Percentiles rank a stretch among this genome's conserved stretches.
Conservation (phyloP, 2,888 invertebrate species). For the Apoderus coryli region DNA sequence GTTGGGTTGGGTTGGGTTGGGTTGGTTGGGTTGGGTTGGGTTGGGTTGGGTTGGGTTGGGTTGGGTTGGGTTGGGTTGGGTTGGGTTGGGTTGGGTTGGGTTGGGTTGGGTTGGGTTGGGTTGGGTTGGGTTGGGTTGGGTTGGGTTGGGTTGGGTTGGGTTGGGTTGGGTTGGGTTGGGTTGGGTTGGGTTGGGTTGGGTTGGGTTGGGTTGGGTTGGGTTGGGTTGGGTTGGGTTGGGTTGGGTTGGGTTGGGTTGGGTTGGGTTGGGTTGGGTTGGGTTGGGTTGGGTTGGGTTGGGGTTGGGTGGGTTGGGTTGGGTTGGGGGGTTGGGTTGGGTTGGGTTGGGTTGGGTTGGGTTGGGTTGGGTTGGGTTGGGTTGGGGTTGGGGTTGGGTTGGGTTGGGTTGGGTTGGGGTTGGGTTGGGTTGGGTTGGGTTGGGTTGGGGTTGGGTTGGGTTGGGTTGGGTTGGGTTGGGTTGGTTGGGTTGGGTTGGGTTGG, state of each 20-base stretch:
- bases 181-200: slow-evolving; percentile 12
- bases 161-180: slow-evolving; percentile 12
- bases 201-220: slow-evolving; percentile 12
- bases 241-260: slow-evolving; percentile 12
- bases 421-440: too few species aligned
- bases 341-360: slow-evolving; percentile 9
- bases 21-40: too few species aligned
- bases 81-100: slow-evolving; percentile 13
- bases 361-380: slow-evolving; percentile 8
- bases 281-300: too few species aligned
- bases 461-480: too few species aligned
- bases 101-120: slow-evolving; percentile 13
- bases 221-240: slow-evolving; percentile 13
- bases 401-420: too few species aligned
- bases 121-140: slow-evolving; percentile 13
- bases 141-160: slow-evolving; percentile 13
- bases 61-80: slow-evolving; percentile 12
- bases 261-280: slow-evolving; percentile 11
- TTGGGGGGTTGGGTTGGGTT: slow-evolving; percentile 9
- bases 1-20: too few species aligned
- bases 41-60: not conserved
- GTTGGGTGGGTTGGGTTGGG: too few species aligned
- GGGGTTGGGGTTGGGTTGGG: too few species aligned
- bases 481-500: too few species aligned
- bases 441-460: too few species aligned